A percentile compares a stretch with the other conserved stretches of the same genome.
Evolutionary conservation across 1,140 invertebrate species (phyloP).

Genomic region (Orius laevigatus): DNA sequence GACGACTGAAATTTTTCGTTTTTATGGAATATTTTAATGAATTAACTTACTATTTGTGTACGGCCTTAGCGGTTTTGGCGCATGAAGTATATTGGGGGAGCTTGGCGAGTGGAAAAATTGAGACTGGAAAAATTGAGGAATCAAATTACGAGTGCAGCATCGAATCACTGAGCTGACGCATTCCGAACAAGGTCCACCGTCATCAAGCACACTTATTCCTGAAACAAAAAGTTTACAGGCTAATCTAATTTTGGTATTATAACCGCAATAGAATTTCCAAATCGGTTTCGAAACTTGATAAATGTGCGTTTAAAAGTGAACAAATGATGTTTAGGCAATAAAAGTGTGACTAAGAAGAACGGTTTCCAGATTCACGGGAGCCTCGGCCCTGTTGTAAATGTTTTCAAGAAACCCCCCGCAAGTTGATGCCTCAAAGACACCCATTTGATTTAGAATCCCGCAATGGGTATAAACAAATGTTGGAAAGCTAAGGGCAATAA

Average conservation of each 20-base stretch:
- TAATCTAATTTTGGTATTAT: background rate
- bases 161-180: slow-evolving; percentile 16
- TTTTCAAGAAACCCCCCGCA: slow-evolving; percentile 3
- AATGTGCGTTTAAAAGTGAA: background rate
- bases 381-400: background rate
- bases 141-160: slow-evolving; percentile 10
- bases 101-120: slow-evolving; percentile 13
- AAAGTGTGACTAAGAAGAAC: slow-evolving; percentile 4
- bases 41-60: slow-evolving; percentile 19
- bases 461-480: slow-evolving; percentile 7
- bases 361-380: background rate
- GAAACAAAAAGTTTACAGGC: no score
- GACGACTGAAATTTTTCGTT: slow-evolving; percentile 9
- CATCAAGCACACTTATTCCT: background rate
- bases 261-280: background rate
- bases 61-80: slow-evolving; percentile 17
- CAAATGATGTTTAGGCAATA: slow-evolving; percentile 8
- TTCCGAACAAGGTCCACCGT: slow-evolving; percentile 13
- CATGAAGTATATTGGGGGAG: slow-evolving; percentile 12
- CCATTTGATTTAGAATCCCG: slow-evolving; percentile 6
- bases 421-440: slow-evolving; percentile 4
- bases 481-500: slow-evolving; percentile 3
- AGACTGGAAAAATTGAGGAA: slow-evolving; percentile 3
- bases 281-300: background rate
- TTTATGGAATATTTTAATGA: no score